Conservation (phyloP, 2,888 invertebrate species). For the Alloscopus bannaensis region DNA sequence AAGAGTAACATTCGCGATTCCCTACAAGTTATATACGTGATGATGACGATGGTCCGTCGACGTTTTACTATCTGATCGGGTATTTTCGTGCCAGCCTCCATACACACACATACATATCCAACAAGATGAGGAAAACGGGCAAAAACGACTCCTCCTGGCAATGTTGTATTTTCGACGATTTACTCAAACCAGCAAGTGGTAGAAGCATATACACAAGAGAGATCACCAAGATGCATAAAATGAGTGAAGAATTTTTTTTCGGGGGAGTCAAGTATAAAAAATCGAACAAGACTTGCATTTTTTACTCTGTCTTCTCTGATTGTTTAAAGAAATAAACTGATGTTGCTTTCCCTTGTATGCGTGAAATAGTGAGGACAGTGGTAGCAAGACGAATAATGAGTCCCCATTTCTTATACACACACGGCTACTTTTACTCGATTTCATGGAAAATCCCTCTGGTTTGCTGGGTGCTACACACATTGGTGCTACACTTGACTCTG, state of each 20-base stretch:
- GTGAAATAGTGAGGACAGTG: no score
- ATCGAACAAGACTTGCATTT: background rate
- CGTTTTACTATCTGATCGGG: slow-evolving; percentile 41
- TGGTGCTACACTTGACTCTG: no score
- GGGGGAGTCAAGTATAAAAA: background rate
- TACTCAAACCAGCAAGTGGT: no score
- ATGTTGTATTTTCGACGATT: background rate
- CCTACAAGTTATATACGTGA: background rate
- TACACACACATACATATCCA: slow-evolving; percentile 4
- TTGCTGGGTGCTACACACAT: no score
- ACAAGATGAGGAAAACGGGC: background rate
- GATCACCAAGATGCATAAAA: slow-evolving; percentile 1
- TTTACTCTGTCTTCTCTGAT: no score
- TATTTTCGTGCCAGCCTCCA: slow-evolving; percentile 30
- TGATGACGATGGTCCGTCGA: slow-evolving; percentile 25
- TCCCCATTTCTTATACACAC: no score
- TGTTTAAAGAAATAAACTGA: no score
- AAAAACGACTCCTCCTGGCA: background rate
- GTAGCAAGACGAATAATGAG: no score
- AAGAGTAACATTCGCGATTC: background rate
- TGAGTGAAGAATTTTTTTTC: background rate
- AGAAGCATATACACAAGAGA: no score
- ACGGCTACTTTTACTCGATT: no score
- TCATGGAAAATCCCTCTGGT: no score
- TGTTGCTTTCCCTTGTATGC: no score